Conservation (phyloP, 2,797 vertebrate species). For the Hyperoplus lanceolatus region DNA sequence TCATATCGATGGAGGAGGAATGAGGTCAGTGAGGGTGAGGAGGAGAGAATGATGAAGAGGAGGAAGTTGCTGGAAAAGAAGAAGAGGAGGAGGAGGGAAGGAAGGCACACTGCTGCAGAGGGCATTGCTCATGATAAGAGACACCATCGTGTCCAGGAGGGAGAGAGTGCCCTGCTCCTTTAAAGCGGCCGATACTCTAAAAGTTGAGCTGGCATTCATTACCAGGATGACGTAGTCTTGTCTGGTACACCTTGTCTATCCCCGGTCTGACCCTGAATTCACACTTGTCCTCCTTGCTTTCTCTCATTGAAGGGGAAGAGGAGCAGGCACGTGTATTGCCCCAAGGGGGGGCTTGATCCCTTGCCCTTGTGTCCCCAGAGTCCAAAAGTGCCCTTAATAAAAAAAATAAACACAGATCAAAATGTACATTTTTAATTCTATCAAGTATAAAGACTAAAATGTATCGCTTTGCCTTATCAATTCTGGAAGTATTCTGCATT, state of each 20-base stretch:
- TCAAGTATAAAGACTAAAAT: too few species aligned
- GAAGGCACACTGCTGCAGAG: conserved; percentile 31
- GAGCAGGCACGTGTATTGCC: background rate
- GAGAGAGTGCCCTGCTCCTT: conserved; percentile 64
- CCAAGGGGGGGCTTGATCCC: too few species aligned
- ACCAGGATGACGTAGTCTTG: conserved; percentile 72
- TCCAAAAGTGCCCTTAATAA: too few species aligned
- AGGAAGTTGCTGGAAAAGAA: conserved; percentile 47
- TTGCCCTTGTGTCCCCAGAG: too few species aligned
- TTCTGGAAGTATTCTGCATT: too few species aligned
- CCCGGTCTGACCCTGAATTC: conserved; percentile 74
- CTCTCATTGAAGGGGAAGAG: conserved; percentile 39
- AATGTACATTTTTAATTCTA: too few species aligned
- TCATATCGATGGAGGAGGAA: conserved; percentile 33
- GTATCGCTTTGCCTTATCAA: too few species aligned
- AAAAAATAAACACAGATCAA: too few species aligned
- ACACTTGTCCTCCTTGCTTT: conserved; percentile 41
- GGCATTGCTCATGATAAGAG: conserved; percentile 67
- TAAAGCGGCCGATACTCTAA: conserved; percentile 61
- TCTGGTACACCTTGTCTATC: conserved; percentile 78
- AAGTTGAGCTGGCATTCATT: conserved; percentile 75
- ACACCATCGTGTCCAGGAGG: conserved; percentile 56
- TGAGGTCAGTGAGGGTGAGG: conserved; percentile 58
- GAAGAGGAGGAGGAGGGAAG: conserved; percentile 27
- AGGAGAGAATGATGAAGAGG: conserved; percentile 63